Conservation (phyloP, 1,140 invertebrate genomes). For the Littorina saxatilis region DNA sequence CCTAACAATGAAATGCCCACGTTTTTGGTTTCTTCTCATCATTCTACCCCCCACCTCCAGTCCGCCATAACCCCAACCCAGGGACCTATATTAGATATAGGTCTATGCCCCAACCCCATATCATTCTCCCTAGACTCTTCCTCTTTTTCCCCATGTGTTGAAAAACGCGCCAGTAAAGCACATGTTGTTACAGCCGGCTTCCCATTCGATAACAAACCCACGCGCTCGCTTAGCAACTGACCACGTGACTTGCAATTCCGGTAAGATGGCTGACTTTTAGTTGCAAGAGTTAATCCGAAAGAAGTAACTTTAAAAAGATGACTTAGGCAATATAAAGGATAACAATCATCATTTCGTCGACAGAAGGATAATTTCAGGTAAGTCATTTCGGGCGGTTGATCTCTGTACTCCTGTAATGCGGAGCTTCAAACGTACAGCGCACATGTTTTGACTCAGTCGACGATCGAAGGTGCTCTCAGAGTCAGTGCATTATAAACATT, state of each 20-base stretch:
- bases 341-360: neutral
- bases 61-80: too few species aligned
- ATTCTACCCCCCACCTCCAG: too few species aligned
- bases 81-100: too few species aligned
- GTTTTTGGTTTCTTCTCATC: neutral
- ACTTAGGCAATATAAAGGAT: neutral
- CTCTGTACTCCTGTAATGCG: neutral
- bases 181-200: slow-evolving; percentile 10
- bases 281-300: neutral
- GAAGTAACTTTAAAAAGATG: neutral
- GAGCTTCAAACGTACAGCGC: neutral
- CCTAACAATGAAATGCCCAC: slow-evolving; percentile 10
- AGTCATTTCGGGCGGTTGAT: neutral
- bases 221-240: slow-evolving; percentile 48
- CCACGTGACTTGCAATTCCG: slow-evolving; percentile 50
- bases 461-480: neutral
- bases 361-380: neutral
- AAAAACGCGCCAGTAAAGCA: neutral
- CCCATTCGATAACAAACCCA: neutral
- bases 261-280: slow-evolving; percentile 47
- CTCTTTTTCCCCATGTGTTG: too few species aligned
- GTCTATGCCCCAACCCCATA: too few species aligned
- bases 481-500: neutral
- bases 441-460: neutral
- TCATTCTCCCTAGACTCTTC: too few species aligned